These are phyloP conservation scores for Tinamus guttatus DNA, from an alignment of 2,113 vertebrate species.

Conservation along the genomic window DNA sequence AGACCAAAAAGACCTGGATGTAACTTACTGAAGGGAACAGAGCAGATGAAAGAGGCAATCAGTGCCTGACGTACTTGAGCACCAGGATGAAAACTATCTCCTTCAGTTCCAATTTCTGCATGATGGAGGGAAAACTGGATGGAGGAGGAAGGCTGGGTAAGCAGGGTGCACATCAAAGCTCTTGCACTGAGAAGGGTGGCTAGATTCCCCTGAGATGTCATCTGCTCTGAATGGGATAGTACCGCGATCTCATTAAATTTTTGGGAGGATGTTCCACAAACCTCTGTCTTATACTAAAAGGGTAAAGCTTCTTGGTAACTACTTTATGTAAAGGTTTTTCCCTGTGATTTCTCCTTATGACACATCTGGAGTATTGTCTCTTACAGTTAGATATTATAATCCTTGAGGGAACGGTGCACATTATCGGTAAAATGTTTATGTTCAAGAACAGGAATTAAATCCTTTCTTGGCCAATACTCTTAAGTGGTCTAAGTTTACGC, in stretches of 20 bases:
- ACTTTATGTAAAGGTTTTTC: slow-evolving; percentile 50
- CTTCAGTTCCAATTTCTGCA: not conserved
- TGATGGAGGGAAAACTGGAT: not conserved
- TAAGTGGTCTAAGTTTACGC: slow-evolving; percentile 41
- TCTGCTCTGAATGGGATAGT: not conserved
- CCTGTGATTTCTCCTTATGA: slow-evolving; percentile 52
- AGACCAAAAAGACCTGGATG: not conserved
- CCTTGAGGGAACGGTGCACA: slow-evolving; percentile 58
- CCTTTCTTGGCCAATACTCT: slow-evolving; percentile 20
- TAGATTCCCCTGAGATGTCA: not conserved
- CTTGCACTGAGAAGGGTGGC: not conserved
- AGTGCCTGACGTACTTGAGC: not conserved
- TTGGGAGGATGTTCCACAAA: not conserved
- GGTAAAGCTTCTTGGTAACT: slow-evolving; percentile 30
- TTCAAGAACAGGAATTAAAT: slow-evolving; percentile 70
- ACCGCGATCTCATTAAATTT: not conserved
- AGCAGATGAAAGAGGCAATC: not conserved
- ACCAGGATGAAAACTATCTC: not conserved
- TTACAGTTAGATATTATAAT: slow-evolving; percentile 63
- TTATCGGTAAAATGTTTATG: slow-evolving; percentile 70
- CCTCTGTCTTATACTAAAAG: slow-evolving; percentile 10
- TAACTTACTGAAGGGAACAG: not conserved
- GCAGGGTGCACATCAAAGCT: not conserved
- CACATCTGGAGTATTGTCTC: slow-evolving; percentile 67
- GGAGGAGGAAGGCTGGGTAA: not conserved